Percentiles rank a stretch among this genome's conserved stretches.
Evolutionary conservation across 53 echinoderm and acorn worm species (phyloP).

Genomic region (Temnopleurus reevesii): DNA sequence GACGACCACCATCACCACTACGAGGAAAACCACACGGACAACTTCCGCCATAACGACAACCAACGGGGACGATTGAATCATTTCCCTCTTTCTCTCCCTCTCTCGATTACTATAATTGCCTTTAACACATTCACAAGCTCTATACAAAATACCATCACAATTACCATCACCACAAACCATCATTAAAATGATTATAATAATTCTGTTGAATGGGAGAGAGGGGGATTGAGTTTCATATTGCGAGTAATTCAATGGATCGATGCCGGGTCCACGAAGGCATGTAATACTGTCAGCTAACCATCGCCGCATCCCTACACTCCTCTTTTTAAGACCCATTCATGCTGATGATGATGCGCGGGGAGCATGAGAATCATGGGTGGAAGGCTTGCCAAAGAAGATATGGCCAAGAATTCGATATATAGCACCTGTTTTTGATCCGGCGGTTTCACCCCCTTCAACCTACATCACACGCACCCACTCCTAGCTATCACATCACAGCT

Average conservation of each 20-base stretch:
- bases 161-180: not conserved
- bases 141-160: too few species aligned
- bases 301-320: not conserved
- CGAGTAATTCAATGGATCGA: not conserved
- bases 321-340: not conserved
- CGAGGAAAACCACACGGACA: not conserved
- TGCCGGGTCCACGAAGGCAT: not conserved
- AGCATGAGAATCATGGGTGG: not conserved
- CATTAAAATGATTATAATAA: not conserved
- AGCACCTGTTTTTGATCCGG: not conserved
- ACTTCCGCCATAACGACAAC: not conserved
- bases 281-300: not conserved
- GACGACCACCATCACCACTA: not conserved
- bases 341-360: not conserved
- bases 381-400: not conserved
- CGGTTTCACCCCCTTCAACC: not conserved
- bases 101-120: too few species aligned
- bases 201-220: not conserved
- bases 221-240: not conserved
- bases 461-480: not conserved
- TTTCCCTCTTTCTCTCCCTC: too few species aligned
- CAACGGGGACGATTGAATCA: too few species aligned
- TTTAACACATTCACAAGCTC: too few species aligned
- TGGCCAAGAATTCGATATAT: not conserved
- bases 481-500: not conserved